Base-by-base conservation (phyloP, 2,888 invertebrate species). In the Agrochola lota region DNA sequence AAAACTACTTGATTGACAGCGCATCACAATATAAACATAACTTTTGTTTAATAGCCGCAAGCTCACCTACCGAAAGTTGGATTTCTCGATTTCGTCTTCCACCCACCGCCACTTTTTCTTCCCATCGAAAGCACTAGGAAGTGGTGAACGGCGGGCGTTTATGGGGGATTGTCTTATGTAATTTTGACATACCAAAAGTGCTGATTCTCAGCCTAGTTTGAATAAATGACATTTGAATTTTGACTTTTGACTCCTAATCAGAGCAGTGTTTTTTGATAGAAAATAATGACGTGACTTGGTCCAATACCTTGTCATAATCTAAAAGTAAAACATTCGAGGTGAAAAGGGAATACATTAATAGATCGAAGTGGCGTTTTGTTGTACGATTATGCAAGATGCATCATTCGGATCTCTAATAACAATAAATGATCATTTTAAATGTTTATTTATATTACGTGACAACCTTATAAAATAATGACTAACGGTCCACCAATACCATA, bases 391-490 rank as follows among this genome's bases (percentile, higher is more conserved):
- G 64, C 17, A 43, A 17, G 17, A 17, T n/a, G 40, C 40, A 40
- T 59, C 26, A 60, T 60, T 60, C 20, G 60, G 17, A 60, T 30
- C 30, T 30, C 3, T 20, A 26, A 30, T 60, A 60, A 17, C 26
- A 30, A 59, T 2, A 17, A 26, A 17, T 20, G 0, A 46, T 8
- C 5, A 26, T 17, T 66, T 49, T 3, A 26, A n/a, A 17, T 30
- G 40, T 30, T 12, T 20, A 35, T 49, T n/a, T 55, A 30, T 30
- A 20, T 20, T 3, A 12, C 8, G 15, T 60, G 62, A 62, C 63
- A 72, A 64, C 64, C 59, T 23, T 74, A 46, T 35, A 15, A 69
- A 64, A 20, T 71, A 26, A 26, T 74, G 52, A 74, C 30, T 68
- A 81, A 81, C 6, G 40, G 15, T 1, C 26, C 2, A 63, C 11